These are phyloP conservation scores for Trematomus loennbergii DNA, from an alignment of 2,113 vertebrate genomes.

Conservation along the genomic window DNA sequence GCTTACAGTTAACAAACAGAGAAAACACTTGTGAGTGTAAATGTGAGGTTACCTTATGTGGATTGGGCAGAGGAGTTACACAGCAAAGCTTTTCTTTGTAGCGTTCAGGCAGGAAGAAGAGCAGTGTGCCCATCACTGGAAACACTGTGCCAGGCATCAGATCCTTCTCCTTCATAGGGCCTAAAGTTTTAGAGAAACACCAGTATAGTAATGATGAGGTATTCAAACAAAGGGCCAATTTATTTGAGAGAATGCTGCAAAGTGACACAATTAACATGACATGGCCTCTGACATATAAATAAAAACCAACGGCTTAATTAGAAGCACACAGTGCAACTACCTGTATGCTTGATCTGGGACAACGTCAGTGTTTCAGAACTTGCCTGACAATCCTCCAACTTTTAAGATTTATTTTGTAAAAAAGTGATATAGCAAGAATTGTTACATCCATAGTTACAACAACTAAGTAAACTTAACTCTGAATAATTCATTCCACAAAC, in stretches of 20 bases:
- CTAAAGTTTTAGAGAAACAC: conserved; percentile 67
- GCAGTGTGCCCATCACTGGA: conserved; percentile 87
- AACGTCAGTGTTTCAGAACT: no score
- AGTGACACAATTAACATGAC: no score
- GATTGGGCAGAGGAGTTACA: conserved; percentile 64
- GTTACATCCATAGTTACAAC: no score
- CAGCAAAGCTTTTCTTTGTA: conserved; percentile 86
- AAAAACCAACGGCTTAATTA: no score
- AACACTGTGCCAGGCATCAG: conserved; percentile 91
- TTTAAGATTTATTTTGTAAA: background rate
- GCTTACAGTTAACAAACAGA: background rate
- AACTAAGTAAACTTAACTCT: no score
- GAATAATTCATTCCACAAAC: no score
- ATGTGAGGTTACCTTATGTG: conserved; percentile 72
- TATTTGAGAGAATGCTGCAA: background rate
- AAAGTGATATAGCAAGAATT: no score
- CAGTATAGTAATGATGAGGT: background rate
- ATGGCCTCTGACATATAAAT: no score
- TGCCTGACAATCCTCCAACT: no score
- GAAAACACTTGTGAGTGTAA: background rate
- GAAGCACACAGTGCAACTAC: no score
- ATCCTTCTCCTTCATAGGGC: conserved; percentile 86
- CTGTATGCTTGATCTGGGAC: no score
- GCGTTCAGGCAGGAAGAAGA: conserved; percentile 88
- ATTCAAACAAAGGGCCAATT: background rate